phyloP scores from a whole-genome alignment of 2,113 vertebrate genomes.

The Lepidothrix coronata region DNA sequence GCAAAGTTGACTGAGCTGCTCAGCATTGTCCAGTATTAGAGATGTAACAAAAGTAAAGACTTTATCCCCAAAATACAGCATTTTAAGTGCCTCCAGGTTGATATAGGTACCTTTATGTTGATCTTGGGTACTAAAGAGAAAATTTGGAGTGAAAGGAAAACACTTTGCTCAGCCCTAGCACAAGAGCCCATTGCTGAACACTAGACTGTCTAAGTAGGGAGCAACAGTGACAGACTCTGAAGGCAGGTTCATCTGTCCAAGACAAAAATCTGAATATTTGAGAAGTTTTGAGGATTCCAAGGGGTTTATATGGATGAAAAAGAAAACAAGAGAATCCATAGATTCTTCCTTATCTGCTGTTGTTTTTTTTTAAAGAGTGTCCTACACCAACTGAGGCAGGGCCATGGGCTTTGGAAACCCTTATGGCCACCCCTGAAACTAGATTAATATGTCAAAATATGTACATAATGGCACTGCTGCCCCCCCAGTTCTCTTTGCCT shows the following conservation, averaged over 20 bases:
- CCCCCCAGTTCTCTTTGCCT: neutral
- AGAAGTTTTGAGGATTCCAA: neutral
- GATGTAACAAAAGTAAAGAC: neutral
- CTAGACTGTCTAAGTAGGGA: neutral
- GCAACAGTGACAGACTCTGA: neutral
- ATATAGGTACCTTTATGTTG: neutral
- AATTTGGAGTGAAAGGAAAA: neutral
- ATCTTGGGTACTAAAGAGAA: neutral
- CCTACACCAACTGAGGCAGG: neutral
- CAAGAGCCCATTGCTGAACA: neutral
- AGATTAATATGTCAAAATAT: neutral
- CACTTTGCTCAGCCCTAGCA: neutral
- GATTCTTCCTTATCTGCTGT: neutral
- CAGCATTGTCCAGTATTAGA: neutral
- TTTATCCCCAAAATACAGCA: neutral
- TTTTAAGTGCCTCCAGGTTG: neutral
- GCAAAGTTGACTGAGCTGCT: neutral
- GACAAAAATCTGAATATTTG: neutral
- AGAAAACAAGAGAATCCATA: neutral
- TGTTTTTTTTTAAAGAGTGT: neutral
- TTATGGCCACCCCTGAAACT: neutral
- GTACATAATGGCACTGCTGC: neutral
- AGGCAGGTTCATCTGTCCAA: neutral
- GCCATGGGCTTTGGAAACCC: neutral
- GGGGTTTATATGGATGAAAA: neutral